phyloP scores from a whole-genome alignment of 2,888 invertebrate species.

The Lycocerus yunnanus region DNA sequence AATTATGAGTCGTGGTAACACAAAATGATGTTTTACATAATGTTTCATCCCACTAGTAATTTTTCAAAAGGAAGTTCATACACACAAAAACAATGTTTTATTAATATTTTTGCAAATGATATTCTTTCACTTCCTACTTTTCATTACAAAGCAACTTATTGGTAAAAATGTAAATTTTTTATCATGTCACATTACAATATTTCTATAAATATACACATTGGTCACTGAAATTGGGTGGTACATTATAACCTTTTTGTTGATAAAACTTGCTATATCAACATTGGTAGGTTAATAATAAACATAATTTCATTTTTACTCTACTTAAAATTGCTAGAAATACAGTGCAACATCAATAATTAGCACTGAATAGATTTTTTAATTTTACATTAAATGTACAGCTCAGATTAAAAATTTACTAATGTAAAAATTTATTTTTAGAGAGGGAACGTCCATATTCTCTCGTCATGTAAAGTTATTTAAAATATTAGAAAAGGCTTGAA shows the following conservation, averaged over 20 bases:
- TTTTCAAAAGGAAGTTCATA: neutral
- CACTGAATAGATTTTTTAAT: too few species aligned
- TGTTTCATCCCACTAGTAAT: neutral
- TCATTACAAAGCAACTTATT: neutral
- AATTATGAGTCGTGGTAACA: neutral
- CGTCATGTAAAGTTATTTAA: too few species aligned
- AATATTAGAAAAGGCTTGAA: too few species aligned
- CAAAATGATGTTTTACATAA: neutral
- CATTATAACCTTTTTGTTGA: neutral
- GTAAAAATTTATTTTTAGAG: too few species aligned
- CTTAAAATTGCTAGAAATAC: neutral
- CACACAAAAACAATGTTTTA: neutral
- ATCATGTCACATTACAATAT: neutral
- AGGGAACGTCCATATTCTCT: too few species aligned
- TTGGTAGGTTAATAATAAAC: neutral
- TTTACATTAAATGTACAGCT: too few species aligned
- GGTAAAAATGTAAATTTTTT: neutral
- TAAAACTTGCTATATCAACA: neutral
- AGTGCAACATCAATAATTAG: too few species aligned
- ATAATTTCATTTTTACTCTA: neutral
- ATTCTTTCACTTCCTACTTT: neutral
- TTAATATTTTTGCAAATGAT: neutral
- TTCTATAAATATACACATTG: neutral
- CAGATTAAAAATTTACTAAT: too few species aligned
- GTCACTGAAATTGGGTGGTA: neutral